phyloP scores from a whole-genome alignment of 2,888 invertebrate genomes.

The Boloria euphrosyne region DNA sequence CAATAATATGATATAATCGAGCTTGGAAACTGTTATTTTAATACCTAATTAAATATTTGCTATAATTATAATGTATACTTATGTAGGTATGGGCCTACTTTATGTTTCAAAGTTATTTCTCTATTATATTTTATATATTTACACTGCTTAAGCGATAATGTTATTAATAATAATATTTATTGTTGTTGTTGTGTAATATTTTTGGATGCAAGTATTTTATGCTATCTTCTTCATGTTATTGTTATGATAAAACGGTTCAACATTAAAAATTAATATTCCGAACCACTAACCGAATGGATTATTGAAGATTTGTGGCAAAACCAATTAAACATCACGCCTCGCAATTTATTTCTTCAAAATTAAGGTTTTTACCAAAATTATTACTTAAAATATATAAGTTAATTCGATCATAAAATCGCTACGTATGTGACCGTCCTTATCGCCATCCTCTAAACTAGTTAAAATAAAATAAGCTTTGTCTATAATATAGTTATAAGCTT shows the following conservation, averaged over 20 bases:
- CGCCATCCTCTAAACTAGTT: conserved; percentile 83
- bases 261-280: conserved; percentile 42
- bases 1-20: conserved; percentile 70
- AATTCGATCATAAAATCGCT: conserved; percentile 71
- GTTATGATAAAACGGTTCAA: conserved; percentile 58
- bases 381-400: conserved; percentile 65
- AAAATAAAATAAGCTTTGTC: conserved; percentile 70
- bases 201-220: conserved; percentile 77
- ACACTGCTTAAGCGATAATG: conserved; percentile 78
- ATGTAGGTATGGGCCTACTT: conserved; percentile 55
- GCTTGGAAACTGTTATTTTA: conserved; percentile 78
- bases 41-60: conserved; percentile 74
- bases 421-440: conserved; percentile 78
- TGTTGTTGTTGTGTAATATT: conserved; percentile 78
- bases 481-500: conserved; percentile 58
- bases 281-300: conserved; percentile 47
- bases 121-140: conserved; percentile 77
- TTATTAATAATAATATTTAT: conserved; percentile 75
- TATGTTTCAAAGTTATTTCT: conserved; percentile 69
- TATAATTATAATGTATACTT: conserved; percentile 67
- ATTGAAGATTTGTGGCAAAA: conserved; percentile 48
- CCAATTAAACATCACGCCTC: conserved; percentile 67
- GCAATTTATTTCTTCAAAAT: conserved; percentile 72
- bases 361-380: conserved; percentile 69
- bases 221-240: conserved; percentile 70